Conservation (phyloP, 1,140 invertebrate genomes). For the Leptinotarsa texana region DNA sequence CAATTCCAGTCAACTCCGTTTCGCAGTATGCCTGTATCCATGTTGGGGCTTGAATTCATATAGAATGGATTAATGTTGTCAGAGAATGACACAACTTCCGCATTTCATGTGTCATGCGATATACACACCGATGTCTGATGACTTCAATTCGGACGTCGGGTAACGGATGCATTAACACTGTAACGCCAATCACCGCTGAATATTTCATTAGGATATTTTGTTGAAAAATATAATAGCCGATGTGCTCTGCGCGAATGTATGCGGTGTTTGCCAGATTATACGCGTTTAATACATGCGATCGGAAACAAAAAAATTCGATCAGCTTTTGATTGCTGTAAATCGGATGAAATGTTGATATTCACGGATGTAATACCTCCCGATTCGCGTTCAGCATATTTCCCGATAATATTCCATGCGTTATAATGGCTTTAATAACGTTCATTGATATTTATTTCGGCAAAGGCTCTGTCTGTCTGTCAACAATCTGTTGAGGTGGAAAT, state of each 20-base stretch:
- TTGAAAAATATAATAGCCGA: background rate
- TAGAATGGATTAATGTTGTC: background rate
- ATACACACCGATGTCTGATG: slow-evolving; percentile 2
- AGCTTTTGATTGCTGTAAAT: background rate
- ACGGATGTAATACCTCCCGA: background rate
- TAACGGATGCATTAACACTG: slow-evolving; percentile 5
- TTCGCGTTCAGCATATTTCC: background rate
- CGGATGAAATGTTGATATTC: slow-evolving; percentile 1
- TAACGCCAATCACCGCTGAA: slow-evolving; percentile 1
- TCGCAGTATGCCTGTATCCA: background rate
- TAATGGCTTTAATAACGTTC: slow-evolving; percentile 2
- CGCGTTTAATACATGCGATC: background rate
- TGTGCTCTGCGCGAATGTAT: background rate
- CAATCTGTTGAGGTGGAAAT: too few species aligned
- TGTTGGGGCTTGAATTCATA: background rate
- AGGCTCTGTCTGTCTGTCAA: too few species aligned
- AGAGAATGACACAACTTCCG: slow-evolving; percentile 3
- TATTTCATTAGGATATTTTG: slow-evolving; percentile 6
- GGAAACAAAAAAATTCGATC: background rate
- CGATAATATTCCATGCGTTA: background rate
- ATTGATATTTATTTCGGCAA: background rate
- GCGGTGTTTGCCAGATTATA: background rate
- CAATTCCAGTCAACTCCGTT: background rate
- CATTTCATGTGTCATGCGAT: background rate
- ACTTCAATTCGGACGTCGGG: slow-evolving; percentile 1